Base-by-base conservation (phyloP, 2,113 vertebrate genomes). In the Clarias batrachus region DNA sequence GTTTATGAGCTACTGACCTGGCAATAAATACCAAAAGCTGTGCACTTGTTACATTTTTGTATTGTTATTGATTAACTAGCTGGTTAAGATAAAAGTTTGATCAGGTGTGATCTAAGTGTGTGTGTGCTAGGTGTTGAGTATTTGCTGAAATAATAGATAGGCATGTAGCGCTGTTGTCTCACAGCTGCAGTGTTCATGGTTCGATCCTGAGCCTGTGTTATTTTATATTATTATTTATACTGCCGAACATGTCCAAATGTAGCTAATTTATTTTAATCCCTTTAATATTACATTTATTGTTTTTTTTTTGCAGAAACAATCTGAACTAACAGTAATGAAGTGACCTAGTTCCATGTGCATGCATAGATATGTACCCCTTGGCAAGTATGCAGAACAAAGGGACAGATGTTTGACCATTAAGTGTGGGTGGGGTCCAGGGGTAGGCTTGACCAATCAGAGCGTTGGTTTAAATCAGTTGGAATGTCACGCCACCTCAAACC, bases 401-500 rank as follows among this genome's bases (percentile, higher is more conserved):
- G 54, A 66, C 65, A 87, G 48, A 87, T 70, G 33, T 71, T 86
- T 81, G 52, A 48, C 63, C 5, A 66, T 37, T 83, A 87, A 59
- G 66, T 83, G 56, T 66, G 66, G 70, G 2, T 12, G n/a, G 16
- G 33, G 48, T 19, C 3, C 25, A 60, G 19, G 16, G 10, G 66
- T 48, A 23, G 23, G 66, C 41, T 70, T 60, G 80, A 52, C 89
- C 94, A 95, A 94, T 95, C 86, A 91, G 54, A 63, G 62, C 62
- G 76, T 78, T 80, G 12, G 65, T 87, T 87, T 84, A 56, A 84
- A 90, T 89, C 92, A 92, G 92, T 89, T 92, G 92, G 90, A 82
- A 86, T 56, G n/a, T 95, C 94, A 93, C 93, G 88, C 94, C 94
- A 94, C 92, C 92, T 92, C 89, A 82, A 91, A 91, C 92, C 92